A percentile compares a stretch with the other conserved stretches of the same genome.
phyloP scores from a whole-genome alignment of 1,140 invertebrate species.

The Drosophila kanapiae region DNA sequence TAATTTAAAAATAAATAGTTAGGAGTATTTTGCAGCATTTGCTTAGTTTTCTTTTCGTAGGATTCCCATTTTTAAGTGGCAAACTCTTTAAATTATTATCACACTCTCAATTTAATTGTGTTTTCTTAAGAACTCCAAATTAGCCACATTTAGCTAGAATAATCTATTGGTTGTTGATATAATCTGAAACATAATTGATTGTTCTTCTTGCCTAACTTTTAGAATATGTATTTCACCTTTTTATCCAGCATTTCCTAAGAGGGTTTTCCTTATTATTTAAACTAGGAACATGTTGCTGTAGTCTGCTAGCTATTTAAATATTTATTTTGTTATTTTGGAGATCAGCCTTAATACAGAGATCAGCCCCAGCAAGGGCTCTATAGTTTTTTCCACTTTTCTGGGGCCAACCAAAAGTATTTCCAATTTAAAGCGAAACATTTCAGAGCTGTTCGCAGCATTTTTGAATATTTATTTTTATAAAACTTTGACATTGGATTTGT shows the following conservation, averaged over 20 bases:
- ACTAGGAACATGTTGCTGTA: not conserved
- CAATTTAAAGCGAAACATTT: slow-evolving; percentile 33
- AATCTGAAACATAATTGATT: not conserved
- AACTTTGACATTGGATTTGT: slow-evolving; percentile 84
- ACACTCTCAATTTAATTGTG: not conserved
- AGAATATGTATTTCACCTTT: not conserved
- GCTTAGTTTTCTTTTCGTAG: not conserved
- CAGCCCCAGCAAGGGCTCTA: not conserved
- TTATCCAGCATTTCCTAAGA: too few relatives aligned
- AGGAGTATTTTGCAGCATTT: not conserved
- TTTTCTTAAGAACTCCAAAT: not conserved
- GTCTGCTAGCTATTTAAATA: not conserved
- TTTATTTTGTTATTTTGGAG: not conserved
- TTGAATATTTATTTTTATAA: slow-evolving; percentile 84
- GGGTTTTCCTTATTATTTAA: too few relatives aligned
- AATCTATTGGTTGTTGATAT: not conserved
- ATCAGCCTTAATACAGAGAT: not conserved
- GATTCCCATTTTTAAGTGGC: not conserved
- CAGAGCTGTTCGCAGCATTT: slow-evolving; percentile 38
- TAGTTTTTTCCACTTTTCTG: not conserved
- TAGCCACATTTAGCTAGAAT: not conserved
- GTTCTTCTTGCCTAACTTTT: not conserved
- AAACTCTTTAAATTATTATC: not conserved
- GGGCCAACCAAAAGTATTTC: slow-evolving; percentile 16
- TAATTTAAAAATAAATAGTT: not conserved